Percentiles rank a stretch among this genome's conserved stretches.
These are phyloP conservation scores for Ciconia stormi DNA, from an alignment of 2,113 vertebrate genomes.

Conservation along the genomic window DNA sequence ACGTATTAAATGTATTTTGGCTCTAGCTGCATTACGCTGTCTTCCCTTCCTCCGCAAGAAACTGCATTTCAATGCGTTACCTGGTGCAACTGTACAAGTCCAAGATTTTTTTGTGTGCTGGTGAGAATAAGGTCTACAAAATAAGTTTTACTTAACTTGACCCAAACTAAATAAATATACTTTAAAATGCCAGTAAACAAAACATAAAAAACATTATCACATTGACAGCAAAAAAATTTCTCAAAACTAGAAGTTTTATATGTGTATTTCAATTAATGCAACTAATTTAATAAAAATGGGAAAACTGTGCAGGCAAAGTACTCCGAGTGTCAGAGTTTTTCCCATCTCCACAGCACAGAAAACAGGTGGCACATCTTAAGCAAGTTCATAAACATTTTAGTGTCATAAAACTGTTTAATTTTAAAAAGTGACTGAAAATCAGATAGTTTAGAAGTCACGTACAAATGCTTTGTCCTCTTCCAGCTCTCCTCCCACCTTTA, in stretches of 20 bases:
- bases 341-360: neutral
- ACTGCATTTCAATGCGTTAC: neutral
- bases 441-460: neutral
- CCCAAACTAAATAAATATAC: neutral
- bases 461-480: neutral
- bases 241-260: neutral
- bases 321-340: neutral
- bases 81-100: neutral
- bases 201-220: neutral
- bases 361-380: neutral
- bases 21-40: neutral
- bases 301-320: neutral
- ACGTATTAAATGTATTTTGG: neutral
- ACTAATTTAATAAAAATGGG: neutral
- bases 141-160: neutral
- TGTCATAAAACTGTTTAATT: neutral
- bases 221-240: neutral
- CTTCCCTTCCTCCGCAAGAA: neutral
- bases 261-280: neutral
- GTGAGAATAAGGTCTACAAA: neutral
- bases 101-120: neutral
- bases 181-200: neutral
- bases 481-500: neutral
- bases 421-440: neutral
- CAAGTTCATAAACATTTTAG: neutral